phyloP scores from a whole-genome alignment of 1,140 invertebrate genomes.

The Sycobia sp. region DNA sequence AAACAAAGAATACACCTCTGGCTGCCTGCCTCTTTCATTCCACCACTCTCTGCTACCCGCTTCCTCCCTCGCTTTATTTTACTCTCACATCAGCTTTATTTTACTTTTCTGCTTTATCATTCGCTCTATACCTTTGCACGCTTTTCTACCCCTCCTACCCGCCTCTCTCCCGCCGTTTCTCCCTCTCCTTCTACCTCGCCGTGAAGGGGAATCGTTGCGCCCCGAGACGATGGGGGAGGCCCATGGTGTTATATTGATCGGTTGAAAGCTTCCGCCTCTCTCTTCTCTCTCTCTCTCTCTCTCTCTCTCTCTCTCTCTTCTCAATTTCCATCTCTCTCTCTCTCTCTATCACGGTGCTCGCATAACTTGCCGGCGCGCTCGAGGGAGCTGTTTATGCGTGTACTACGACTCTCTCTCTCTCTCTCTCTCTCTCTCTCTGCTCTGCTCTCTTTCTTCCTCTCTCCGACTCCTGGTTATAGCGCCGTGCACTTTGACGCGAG shows the following conservation, averaged over 20 bases:
- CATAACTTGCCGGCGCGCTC: slow-evolving; percentile 18
- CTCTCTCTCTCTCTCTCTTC: slow-evolving; percentile 1
- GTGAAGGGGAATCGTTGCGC: slow-evolving; percentile 11
- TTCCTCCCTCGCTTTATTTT: no score
- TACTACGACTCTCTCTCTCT: not conserved
- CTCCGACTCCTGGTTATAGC: no score
- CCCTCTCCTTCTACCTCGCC: no score
- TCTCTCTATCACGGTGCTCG: not conserved
- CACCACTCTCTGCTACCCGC: no score
- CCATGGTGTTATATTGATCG: slow-evolving; percentile 34
- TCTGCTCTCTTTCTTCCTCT: no score
- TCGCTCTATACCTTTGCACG: not conserved
- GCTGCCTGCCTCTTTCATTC: no score
- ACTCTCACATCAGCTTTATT: no score
- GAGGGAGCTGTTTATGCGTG: slow-evolving; percentile 21
- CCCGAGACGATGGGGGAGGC: slow-evolving; percentile 7
- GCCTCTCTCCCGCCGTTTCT: not conserved
- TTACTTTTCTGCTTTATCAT: slow-evolving; percentile 16
- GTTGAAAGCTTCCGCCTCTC: not conserved
- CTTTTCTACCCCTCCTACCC: not conserved
- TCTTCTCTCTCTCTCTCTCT: not conserved
- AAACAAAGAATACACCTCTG: no score
- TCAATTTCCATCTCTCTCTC: not conserved
- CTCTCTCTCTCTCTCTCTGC: no score
- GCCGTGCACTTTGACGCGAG: not conserved